These are phyloP conservation scores for Rhabdornis inornatus DNA, from an alignment of 2,113 vertebrate genomes.

Conservation along the genomic window DNA sequence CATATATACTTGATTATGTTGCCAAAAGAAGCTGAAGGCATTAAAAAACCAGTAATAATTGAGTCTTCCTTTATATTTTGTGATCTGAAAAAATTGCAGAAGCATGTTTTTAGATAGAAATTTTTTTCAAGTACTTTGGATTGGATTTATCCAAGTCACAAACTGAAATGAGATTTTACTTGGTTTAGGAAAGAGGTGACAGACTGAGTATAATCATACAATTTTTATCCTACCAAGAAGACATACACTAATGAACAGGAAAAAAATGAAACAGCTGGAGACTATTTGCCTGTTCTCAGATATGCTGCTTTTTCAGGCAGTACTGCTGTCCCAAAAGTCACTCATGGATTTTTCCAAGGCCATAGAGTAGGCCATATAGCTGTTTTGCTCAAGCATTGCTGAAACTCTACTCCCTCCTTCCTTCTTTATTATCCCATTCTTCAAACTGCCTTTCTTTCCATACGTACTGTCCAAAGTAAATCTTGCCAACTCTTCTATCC, in stretches of 20 bases:
- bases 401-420: background rate
- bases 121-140: background rate
- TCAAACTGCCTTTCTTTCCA: background rate
- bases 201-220: background rate
- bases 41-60: background rate
- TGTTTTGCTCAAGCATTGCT: background rate
- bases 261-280: background rate
- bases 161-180: background rate
- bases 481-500: background rate
- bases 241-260: background rate
- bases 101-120: background rate
- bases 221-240: background rate
- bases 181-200: background rate
- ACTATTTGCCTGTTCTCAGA: background rate
- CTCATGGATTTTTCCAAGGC: background rate
- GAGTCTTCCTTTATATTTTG: background rate
- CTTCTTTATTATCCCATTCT: background rate
- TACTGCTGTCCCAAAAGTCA: background rate
- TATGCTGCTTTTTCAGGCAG: background rate
- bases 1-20: background rate
- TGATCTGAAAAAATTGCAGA: background rate
- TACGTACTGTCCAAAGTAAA: background rate
- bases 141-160: background rate
- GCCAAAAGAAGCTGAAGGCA: background rate
- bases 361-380: accelerated